These are phyloP conservation scores for Siniperca obscura DNA, from an alignment of 2,797 vertebrate genomes.

Conservation along the genomic window DNA sequence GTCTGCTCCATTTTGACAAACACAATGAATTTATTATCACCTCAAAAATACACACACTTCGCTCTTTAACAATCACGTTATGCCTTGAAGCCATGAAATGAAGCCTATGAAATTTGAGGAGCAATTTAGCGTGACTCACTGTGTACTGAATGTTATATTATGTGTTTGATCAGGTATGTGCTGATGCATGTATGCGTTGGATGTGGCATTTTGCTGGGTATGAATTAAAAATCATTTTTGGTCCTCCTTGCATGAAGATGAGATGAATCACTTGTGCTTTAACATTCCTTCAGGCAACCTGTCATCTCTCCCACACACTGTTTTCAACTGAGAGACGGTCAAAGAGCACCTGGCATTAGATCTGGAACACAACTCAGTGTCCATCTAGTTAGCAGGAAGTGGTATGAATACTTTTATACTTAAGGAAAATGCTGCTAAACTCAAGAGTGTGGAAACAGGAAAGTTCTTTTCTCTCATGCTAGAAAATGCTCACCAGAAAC, in stretches of 20 bases:
- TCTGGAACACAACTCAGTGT: slow-evolving; percentile 44
- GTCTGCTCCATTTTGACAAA: slow-evolving; percentile 77
- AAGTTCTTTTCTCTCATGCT: background rate
- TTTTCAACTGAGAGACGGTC: slow-evolving; percentile 66
- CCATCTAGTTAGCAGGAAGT: slow-evolving; percentile 34
- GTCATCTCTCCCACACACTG: slow-evolving; percentile 77
- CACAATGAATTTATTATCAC: slow-evolving; percentile 78
- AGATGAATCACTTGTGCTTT: slow-evolving; percentile 77
- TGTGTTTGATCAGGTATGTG: slow-evolving; percentile 54
- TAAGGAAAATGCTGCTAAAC: slow-evolving; percentile 16
- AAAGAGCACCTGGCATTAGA: slow-evolving; percentile 70
- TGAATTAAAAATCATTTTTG: slow-evolving; percentile 74
- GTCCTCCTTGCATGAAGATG: slow-evolving; percentile 50
- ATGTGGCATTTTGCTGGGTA: slow-evolving; percentile 69
- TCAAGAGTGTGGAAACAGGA: slow-evolving; percentile 8
- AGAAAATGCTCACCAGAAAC: slow-evolving; percentile 26
- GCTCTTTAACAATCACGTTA: slow-evolving; percentile 39
- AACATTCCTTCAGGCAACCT: slow-evolving; percentile 73
- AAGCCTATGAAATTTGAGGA: slow-evolving; percentile 33
- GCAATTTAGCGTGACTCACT: slow-evolving; percentile 28
- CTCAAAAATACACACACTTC: slow-evolving; percentile 56
- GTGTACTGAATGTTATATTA: slow-evolving; percentile 33
- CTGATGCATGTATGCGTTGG: slow-evolving; percentile 61
- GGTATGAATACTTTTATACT: slow-evolving; percentile 14
- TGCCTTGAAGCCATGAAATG: slow-evolving; percentile 33